Conservation (phyloP, 1,140 invertebrate species). For the Drosophila mayri region DNA sequence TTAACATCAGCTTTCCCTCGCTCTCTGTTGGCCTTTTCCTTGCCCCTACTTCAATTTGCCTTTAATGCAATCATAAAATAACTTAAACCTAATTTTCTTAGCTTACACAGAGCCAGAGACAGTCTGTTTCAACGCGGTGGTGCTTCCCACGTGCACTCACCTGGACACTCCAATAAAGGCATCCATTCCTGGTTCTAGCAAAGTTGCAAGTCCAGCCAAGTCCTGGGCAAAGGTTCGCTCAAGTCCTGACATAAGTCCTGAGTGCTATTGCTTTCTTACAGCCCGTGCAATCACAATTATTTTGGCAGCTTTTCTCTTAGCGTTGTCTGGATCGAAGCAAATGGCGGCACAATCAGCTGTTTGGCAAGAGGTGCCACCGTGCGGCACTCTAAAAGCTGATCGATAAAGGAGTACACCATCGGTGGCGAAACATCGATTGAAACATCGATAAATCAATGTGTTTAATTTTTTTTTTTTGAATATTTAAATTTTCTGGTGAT, state of each 20-base stretch:
- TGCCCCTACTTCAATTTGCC: neutral
- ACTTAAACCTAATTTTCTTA: constrained; percentile 49
- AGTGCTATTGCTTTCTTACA: neutral
- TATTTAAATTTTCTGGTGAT: neutral
- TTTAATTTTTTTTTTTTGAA: neutral
- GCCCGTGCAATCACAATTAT: neutral
- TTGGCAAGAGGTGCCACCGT: neutral
- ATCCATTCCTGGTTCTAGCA: neutral
- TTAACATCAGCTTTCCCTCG: neutral
- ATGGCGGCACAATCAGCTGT: neutral
- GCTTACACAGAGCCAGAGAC: neutral
- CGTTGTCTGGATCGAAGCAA: neutral
- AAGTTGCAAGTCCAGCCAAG: neutral
- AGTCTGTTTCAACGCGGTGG: too few species aligned
- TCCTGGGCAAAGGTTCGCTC: neutral
- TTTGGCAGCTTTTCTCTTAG: neutral
- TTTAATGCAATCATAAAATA: constrained; percentile 64
- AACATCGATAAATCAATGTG: neutral
- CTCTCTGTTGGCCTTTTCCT: neutral
- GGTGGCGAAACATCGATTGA: neutral
- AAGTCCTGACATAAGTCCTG: neutral
- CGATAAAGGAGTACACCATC: neutral
- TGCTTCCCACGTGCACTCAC: neutral
- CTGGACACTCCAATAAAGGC: neutral
- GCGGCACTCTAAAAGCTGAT: neutral